Evolutionary conservation across 2,113 vertebrate genomes (phyloP).

Genomic region (Tonatia bakeri): DNA sequence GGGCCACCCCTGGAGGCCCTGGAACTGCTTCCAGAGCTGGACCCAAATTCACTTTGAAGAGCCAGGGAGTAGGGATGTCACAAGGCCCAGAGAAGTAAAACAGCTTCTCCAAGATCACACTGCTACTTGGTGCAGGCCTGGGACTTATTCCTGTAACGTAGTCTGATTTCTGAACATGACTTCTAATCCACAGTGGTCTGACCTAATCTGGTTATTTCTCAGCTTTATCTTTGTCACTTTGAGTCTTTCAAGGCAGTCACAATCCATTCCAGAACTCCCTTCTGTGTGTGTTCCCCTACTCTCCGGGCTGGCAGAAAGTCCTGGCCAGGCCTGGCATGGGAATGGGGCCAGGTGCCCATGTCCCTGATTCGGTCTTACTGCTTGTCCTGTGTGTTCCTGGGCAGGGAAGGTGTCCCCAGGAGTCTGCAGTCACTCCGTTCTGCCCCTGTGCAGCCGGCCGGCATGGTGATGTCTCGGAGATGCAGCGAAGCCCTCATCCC

Average conservation of each 20-base stretch:
- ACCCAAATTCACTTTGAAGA: neutral
- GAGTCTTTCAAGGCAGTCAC: neutral
- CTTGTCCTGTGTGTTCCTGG: neutral
- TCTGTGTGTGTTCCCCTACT: neutral
- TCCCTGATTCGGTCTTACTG: neutral
- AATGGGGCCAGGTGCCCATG: too few species aligned
- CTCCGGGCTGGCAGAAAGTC: neutral
- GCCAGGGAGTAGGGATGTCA: neutral
- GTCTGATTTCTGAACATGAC: neutral
- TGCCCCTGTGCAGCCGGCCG: neutral
- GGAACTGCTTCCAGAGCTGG: neutral
- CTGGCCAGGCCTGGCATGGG: neutral
- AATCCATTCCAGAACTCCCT: neutral
- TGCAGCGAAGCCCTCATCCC: neutral
- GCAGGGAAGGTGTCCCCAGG: accelerated
- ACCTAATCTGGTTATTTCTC: neutral
- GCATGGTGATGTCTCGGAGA: neutral
- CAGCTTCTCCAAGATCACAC: neutral
- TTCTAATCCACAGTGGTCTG: neutral
- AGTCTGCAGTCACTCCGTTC: neutral
- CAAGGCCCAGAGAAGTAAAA: neutral
- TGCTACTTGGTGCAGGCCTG: neutral
- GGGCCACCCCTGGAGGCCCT: neutral
- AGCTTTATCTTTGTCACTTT: neutral
- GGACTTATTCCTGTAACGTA: neutral